Base-by-base conservation (phyloP, 2,797 vertebrate genomes). In the Anabacerthia variegaticeps region DNA sequence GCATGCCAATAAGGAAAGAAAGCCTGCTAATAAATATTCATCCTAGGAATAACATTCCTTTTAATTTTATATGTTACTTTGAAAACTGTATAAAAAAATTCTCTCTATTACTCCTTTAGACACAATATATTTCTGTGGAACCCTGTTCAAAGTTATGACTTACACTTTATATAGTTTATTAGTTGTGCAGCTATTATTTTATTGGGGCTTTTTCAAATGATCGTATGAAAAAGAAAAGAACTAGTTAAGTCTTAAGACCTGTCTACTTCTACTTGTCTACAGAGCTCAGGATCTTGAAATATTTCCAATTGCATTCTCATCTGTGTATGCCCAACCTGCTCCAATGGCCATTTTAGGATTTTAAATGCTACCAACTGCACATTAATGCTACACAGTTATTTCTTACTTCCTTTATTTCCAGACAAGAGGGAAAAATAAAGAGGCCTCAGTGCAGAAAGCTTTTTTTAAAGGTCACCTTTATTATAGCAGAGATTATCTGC, bases 401-500 rank as follows among this genome's bases (percentile, higher is more conserved):
- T 93, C 58, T 91, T 95, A 84, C 78, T 95, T 97, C 32, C 21
- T 77, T 71, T 89, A 36, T 92, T 93, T 77, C 65, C 93, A 62
- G 66, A 76, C 44, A 65, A 78, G 54, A 93, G 41, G 81, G 61
- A 71, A 89, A 67, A 61, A 74, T 76, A 44, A 95, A 96, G 88
- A 93, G 32, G 46, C 69, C 69, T 95, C 83, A 81, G 72, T 78
- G 82, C 89, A 96, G 67, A 85, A 95, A 93, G 44, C 74, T 43
- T 91, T 88, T 86, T 87, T 95, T 32, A 97, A 96, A 97, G 94
- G 94, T 97, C 94, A 96, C 65, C 41, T 94, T 95, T 95, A 87
- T 85, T 92, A 94, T 66, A 79, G 78, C 55, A 89, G 91, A 69
- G 80, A 93, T 95, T 96, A 95, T 96, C 82, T 96, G 92, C 74